These are phyloP conservation scores for Acanthiza pusilla DNA, from an alignment of 2,797 vertebrate genomes.

Conservation along the genomic window DNA sequence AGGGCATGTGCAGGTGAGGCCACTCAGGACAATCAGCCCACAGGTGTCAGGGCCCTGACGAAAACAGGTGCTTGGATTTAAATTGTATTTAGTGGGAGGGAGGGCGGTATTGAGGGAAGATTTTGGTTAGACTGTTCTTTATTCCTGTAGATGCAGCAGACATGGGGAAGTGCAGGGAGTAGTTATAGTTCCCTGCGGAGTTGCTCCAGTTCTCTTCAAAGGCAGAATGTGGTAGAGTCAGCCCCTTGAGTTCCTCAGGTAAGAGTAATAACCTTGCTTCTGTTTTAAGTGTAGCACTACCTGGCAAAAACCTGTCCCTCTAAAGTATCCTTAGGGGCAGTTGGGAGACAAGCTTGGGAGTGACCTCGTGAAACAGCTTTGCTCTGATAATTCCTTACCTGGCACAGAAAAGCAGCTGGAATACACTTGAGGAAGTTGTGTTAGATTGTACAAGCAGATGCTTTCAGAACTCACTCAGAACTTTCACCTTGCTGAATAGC, in stretches of 20 bases:
- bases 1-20: not conserved
- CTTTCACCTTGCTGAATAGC: constrained; percentile 25
- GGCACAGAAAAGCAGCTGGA: not conserved
- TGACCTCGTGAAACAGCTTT: not conserved
- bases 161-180: accelerated
- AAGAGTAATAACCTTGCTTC: not conserved
- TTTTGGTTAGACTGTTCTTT: accelerated
- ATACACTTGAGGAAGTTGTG: not conserved
- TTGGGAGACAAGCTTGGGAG: not conserved
- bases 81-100: not conserved
- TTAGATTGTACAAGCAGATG: not conserved
- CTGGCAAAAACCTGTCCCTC: not conserved
- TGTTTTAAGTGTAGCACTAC: not conserved
- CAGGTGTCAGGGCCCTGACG: not conserved
- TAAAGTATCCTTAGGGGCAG: not conserved
- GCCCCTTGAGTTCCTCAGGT: not conserved
- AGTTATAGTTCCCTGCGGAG: not conserved
- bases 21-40: not conserved
- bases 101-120: not conserved
- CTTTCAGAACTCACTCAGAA: not conserved
- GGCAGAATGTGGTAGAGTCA: accelerated
- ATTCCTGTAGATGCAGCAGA: accelerated
- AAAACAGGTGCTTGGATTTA: not conserved
- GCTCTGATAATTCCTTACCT: not conserved
- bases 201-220: not conserved